Evolutionary conservation across 2,113 vertebrate species (phyloP).

Genomic region (Myanophis thanlyinensis): DNA sequence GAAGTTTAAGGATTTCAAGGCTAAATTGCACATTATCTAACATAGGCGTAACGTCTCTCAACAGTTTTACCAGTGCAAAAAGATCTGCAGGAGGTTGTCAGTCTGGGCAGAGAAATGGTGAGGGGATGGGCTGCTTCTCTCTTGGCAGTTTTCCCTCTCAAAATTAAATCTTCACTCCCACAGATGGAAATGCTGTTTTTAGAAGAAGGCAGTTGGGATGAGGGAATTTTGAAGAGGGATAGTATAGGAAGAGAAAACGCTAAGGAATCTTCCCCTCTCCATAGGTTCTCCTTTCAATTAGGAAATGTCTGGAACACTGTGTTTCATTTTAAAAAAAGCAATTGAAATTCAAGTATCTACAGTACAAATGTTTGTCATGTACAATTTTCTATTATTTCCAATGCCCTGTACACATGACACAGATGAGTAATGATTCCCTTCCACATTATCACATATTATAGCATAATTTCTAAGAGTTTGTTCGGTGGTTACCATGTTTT

Average conservation of each 20-base stretch:
- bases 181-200: neutral
- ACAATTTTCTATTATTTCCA: neutral
- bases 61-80: neutral
- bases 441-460: neutral
- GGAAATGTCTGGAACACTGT: neutral
- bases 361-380: neutral
- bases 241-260: neutral
- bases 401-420: neutral
- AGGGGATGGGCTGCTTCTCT: neutral
- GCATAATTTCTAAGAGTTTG: neutral
- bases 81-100: neutral
- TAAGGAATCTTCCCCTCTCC: neutral
- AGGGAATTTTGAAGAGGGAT: neutral
- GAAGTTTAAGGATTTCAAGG: neutral
- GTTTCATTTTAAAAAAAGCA: neutral
- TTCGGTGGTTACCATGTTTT: neutral
- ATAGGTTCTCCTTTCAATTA: neutral
- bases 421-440: neutral
- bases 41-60: neutral
- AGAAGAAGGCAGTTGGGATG: neutral
- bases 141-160: neutral
- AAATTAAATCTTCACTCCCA: neutral
- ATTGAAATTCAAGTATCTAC: neutral
- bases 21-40: neutral
- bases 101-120: neutral